These are phyloP conservation scores for Ceratoteleas bidentatus DNA, from an alignment of 1,140 invertebrate genomes.

Conservation along the genomic window DNA sequence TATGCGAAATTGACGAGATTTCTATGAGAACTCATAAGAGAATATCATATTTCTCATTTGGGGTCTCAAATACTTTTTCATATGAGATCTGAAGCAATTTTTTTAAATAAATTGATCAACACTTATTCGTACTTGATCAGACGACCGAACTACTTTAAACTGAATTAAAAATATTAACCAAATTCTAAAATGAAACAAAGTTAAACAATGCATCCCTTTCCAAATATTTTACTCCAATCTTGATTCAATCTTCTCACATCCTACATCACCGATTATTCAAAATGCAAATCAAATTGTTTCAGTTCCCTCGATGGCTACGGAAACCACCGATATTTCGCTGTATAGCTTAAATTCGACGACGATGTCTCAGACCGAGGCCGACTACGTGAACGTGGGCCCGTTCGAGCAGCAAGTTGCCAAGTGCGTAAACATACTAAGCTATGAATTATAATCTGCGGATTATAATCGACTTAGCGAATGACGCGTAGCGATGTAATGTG, in stretches of 20 bases:
- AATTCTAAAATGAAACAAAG: not conserved
- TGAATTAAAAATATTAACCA: not conserved
- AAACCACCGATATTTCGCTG: conserved; percentile 84
- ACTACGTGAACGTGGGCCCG: conserved; percentile 80
- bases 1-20: too few species aligned
- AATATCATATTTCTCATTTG: too few species aligned
- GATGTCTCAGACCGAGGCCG: conserved; percentile 80
- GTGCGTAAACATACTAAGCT: conserved; percentile 70
- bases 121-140: too few species aligned
- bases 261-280: not conserved
- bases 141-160: too few species aligned
- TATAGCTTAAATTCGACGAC: conserved; percentile 83
- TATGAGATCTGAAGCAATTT: too few species aligned
- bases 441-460: conserved; percentile 60
- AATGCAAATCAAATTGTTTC: conserved; percentile 56
- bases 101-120: too few species aligned
- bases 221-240: not conserved
- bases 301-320: conserved; percentile 81
- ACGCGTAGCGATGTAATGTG: conserved; percentile 21
- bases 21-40: too few species aligned
- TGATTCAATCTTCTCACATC: not conserved
- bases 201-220: not conserved
- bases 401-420: conserved; percentile 73
- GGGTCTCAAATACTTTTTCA: too few species aligned
- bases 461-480: conserved; percentile 39